Evolutionary conservation across 1,140 invertebrate genomes (phyloP).

Genomic region (Zophobas atratus): DNA sequence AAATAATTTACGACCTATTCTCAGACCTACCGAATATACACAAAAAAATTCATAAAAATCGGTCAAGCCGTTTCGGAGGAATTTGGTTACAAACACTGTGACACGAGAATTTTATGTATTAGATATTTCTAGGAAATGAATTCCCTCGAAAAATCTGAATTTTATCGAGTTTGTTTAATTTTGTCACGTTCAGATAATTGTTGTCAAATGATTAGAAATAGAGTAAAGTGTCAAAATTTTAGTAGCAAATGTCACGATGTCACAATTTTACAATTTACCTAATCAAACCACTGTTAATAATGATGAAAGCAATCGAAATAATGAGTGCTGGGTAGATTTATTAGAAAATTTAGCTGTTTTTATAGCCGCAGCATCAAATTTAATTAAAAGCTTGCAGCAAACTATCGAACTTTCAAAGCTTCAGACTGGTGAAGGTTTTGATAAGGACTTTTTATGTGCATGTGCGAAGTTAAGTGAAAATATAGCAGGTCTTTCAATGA

Average conservation of each 20-base stretch:
- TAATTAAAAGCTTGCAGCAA: not conserved
- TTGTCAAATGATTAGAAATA: no score
- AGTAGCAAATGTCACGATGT: slow-evolving; percentile 11
- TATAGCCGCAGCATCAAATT: slow-evolving; percentile 9
- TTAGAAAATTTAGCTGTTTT: slow-evolving; percentile 6
- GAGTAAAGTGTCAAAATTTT: slow-evolving; percentile 12
- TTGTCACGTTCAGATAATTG: no score
- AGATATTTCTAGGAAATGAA: no score
- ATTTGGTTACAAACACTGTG: no score
- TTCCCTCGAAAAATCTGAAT: no score
- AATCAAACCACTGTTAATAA: not conserved
- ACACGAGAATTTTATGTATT: no score
- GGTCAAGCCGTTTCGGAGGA: no score
- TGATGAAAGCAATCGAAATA: not conserved
- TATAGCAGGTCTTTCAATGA: not conserved
- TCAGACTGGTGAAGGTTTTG: not conserved
- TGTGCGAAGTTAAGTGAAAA: not conserved
- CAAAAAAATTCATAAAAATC: no score
- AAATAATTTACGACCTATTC: no score
- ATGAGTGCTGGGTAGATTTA: slow-evolving; percentile 3
- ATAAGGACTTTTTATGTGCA: not conserved
- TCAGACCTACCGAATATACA: no score
- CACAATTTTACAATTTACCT: not conserved
- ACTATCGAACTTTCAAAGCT: slow-evolving; percentile 12
- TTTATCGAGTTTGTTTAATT: no score